These are phyloP conservation scores for Cryptus viduatorius DNA, from an alignment of 2,888 invertebrate species.

Conservation along the genomic window DNA sequence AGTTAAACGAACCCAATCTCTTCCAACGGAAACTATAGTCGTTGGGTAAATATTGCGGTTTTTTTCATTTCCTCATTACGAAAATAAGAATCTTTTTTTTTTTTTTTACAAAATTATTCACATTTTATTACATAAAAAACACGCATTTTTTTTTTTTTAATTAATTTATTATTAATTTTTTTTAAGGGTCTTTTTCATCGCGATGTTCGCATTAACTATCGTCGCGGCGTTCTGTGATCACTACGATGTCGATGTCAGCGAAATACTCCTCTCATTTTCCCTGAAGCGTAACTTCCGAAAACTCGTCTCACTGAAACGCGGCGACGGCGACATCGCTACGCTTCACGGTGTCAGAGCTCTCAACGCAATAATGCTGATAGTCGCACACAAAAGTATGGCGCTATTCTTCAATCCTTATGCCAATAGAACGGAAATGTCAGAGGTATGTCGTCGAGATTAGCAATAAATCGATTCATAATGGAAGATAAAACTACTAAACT, in stretches of 20 bases:
- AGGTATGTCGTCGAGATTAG: conserved; percentile 84
- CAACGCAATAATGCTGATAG: conserved; percentile 88
- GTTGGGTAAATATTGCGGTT: conserved; percentile 84
- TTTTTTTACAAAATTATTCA: too few species aligned
- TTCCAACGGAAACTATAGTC: conserved; percentile 85
- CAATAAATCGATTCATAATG: background rate
- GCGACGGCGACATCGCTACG: conserved; percentile 87
- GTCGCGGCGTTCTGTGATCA: conserved; percentile 83
- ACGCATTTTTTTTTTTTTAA: background rate
- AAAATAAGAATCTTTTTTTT: too few species aligned
- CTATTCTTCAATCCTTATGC: conserved; percentile 89
- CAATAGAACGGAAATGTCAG: conserved; percentile 89
- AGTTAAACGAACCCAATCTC: conserved; percentile 80
- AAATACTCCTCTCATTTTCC: conserved; percentile 88
- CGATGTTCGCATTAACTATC: conserved; percentile 83
- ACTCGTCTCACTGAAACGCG: conserved; percentile 86
- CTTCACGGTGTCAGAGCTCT: conserved; percentile 89
- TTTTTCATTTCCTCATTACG: background rate
- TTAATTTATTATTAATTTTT: too few species aligned
- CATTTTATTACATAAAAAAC: too few species aligned
- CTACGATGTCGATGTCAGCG: conserved; percentile 76
- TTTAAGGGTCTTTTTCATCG: conserved; percentile 85
- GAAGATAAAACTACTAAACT: background rate
- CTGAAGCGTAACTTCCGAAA: conserved; percentile 87
- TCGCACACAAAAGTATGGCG: conserved; percentile 91